Conservation (phyloP, 1,140 invertebrate species). For the Venustaconcha ellipsiformis region DNA sequence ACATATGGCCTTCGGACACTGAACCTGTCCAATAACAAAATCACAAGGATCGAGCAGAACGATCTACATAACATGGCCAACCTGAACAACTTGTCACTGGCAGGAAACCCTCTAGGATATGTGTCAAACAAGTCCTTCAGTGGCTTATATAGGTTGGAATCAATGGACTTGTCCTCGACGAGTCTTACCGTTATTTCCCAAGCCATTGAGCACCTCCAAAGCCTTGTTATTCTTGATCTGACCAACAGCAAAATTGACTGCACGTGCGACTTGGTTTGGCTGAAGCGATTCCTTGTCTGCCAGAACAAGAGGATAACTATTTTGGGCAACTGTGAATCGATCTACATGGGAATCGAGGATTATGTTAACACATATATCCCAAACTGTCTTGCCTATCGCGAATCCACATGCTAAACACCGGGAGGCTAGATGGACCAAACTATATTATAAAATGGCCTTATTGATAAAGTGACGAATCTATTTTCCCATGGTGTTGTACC, state of each 20-base stretch:
- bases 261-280: conserved; percentile 28
- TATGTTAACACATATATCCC: conserved; percentile 10
- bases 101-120: conserved; percentile 22
- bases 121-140: conserved; percentile 23
- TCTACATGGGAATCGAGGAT: conserved; percentile 10
- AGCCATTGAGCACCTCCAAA: conserved; percentile 15
- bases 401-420: no score
- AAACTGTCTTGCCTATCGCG: conserved; percentile 3
- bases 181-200: conserved; percentile 13
- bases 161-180: neutral
- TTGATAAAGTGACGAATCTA: no score
- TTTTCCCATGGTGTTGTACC: no score
- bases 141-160: conserved; percentile 8
- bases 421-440: no score
- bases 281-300: conserved; percentile 6
- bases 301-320: neutral
- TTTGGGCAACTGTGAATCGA: conserved; percentile 8
- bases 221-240: conserved; percentile 3
- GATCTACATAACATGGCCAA: conserved; percentile 15
- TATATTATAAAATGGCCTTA: no score
- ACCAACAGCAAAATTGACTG: conserved; percentile 15
- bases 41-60: conserved; percentile 29
- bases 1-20: conserved; percentile 4
- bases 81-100: conserved; percentile 2
- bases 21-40: conserved; percentile 18